Base-by-base conservation (phyloP, 1,140 invertebrate species). In the Harpegnathos saltator region DNA sequence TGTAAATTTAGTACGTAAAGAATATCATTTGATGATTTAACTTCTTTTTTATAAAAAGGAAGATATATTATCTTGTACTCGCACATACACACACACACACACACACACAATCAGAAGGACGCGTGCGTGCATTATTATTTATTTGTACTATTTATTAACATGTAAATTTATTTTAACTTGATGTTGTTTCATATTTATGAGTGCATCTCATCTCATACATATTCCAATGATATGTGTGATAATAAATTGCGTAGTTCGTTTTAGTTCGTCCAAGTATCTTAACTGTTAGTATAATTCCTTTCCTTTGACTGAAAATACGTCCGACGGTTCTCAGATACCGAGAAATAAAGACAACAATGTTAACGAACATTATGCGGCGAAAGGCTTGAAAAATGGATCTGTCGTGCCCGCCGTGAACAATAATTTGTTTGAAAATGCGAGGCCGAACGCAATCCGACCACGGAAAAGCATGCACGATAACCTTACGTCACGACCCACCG, bases 401-500 rank as follows among this genome's bases (percentile, higher is more conserved):
- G 65, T 80, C 65, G 65, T 9, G 38, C 17, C 65, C 22, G 65
- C 22, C 52, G 52, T 38, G 29, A 22, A 59, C 33, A 54, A 52
- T 59, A 58, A 80, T 80, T 80, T 80, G 75, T 80, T 80, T 80
- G 75, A 80, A 71, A 80, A 80, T 24, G 52, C 65, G 66, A 80
- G 75, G 68, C 75, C 63, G 63, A 78, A 19, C 24, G 52, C 52
- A 24, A 19, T 71, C 65, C 75, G 52, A 80, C 75, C 24, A 80
- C 63, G 75, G 75, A 80, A 80, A 80, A 80, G 75, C 75, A 69
- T 80, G 38, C 24, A 71, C 54, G 75, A 80, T 80, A 80, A 80
- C 75, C 75, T 80, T 80, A 80, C 75, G 75, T 80, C 75, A 80
- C 75, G 75, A 80, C 75, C 75, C 69, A 44, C 75, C 75, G 75